Evolutionary conservation across 2,888 invertebrate genomes (phyloP).

Genomic region (Tiphia femorata): DNA sequence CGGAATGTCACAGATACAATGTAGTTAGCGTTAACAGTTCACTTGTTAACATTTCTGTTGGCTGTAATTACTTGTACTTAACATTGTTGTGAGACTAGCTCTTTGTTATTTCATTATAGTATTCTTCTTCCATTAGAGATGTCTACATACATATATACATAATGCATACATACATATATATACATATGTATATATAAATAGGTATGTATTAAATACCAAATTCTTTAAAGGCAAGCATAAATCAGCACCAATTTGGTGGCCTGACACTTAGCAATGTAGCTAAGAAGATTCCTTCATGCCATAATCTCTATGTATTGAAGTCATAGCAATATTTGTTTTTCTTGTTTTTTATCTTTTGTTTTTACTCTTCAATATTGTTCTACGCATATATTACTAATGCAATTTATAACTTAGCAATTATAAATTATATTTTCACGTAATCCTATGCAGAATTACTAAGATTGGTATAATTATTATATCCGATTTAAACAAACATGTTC

Average conservation of each 20-base stretch:
- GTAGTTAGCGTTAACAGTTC: constrained; percentile 39
- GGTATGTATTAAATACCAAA: constrained; percentile 43
- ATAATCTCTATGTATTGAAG: constrained; percentile 41
- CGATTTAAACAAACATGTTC: constrained; percentile 19
- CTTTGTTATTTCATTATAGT: constrained; percentile 48
- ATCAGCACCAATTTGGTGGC: constrained; percentile 26
- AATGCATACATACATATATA: constrained; percentile 30
- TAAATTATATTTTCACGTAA: constrained; percentile 41
- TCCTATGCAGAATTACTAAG: constrained; percentile 34
- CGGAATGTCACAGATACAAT: constrained; percentile 45
- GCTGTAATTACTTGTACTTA: constrained; percentile 61
- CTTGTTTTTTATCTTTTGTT: constrained; percentile 7
- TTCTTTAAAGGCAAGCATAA: constrained; percentile 60
- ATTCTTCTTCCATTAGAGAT: constrained; percentile 30
- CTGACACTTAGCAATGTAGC: constrained; percentile 30
- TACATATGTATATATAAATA: constrained; percentile 34
- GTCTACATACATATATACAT: constrained; percentile 23
- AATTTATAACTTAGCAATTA: constrained; percentile 31
- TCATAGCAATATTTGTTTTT: constrained; percentile 34
- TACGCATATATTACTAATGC: constrained; percentile 48
- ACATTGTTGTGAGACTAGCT: constrained; percentile 60
- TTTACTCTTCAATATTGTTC: constrained; percentile 11
- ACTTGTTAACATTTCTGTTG: constrained; percentile 34
- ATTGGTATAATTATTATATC: constrained; percentile 26
- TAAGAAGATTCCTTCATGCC: constrained; percentile 32